Evolutionary conservation across 1,140 invertebrate genomes (phyloP).

Genomic region (Drosophila takahashii): DNA sequence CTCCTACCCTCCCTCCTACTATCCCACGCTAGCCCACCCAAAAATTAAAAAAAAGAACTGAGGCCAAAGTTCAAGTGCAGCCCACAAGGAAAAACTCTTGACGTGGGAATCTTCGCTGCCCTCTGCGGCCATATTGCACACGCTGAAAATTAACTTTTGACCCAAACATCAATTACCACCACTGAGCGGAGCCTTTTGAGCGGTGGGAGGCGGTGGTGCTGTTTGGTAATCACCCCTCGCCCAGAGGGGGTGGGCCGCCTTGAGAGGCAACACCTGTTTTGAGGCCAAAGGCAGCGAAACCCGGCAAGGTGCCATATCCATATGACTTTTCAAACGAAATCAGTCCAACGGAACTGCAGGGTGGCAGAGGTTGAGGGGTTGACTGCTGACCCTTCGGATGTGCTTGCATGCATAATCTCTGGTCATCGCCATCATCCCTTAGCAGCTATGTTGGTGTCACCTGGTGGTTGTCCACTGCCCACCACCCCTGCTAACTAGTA

Average conservation of each 20-base stretch:
- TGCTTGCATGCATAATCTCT: slow-evolving; percentile 81
- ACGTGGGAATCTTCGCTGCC: slow-evolving; percentile 75
- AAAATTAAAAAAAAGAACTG: slow-evolving; percentile 6
- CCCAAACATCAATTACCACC: slow-evolving; percentile 74
- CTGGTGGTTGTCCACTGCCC: slow-evolving; percentile 65
- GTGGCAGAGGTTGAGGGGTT: slow-evolving; percentile 29
- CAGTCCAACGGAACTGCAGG: slow-evolving; percentile 74
- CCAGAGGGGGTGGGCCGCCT: slow-evolving; percentile 37
- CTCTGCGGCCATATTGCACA: slow-evolving; percentile 62
- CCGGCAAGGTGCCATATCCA: slow-evolving; percentile 58
- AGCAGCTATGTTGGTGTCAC: slow-evolving; percentile 55
- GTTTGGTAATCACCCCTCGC: slow-evolving; percentile 40
- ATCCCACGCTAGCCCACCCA: slow-evolving; percentile 48
- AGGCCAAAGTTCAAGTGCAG: slow-evolving; percentile 48
- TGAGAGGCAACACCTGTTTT: slow-evolving; percentile 80
- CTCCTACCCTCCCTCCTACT: slow-evolving; percentile 5
- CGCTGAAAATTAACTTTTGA: slow-evolving; percentile 79
- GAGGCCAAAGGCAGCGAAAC: slow-evolving; percentile 12
- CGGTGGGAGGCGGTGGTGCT: slow-evolving; percentile 5
- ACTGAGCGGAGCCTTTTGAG: slow-evolving; percentile 5
- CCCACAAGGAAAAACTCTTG: slow-evolving; percentile 29
- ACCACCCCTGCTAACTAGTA: slow-evolving; percentile 35
- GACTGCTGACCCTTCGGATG: slow-evolving; percentile 51
- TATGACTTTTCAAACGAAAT: slow-evolving; percentile 74
- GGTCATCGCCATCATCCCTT: slow-evolving; percentile 75